Percentiles rank a stretch among this genome's conserved stretches.
Conservation (phyloP, 1,140 invertebrate genomes). For the Xylocopa sonorina region DNA sequence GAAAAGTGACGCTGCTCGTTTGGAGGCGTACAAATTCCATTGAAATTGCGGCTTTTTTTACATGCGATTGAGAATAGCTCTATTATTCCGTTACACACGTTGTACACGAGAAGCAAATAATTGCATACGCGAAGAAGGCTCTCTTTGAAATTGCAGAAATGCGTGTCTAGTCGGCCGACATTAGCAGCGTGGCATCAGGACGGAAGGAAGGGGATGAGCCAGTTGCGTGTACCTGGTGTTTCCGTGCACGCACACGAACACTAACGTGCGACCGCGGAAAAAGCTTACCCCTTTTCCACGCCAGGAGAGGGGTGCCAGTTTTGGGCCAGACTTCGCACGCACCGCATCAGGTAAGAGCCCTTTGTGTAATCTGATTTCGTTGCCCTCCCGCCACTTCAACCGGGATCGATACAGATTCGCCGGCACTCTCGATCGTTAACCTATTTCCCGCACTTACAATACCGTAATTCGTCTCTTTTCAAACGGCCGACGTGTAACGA, state of each 20-base stretch:
- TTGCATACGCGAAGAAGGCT: too few relatives aligned
- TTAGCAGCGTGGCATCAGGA: background rate
- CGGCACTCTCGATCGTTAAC: conserved; percentile 64
- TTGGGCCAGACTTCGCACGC: conserved; percentile 77
- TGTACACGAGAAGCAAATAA: too few relatives aligned
- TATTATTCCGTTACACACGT: too few relatives aligned
- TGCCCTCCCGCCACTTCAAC: conserved; percentile 60
- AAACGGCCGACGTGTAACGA: conserved; percentile 14
- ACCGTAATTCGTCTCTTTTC: conserved; percentile 42
- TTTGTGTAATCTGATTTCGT: conserved; percentile 75
- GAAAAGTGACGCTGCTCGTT: background rate
- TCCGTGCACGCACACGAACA: conserved; percentile 5
- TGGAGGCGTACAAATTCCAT: background rate
- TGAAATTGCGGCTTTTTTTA: background rate
- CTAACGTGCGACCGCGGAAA: conserved; percentile 57
- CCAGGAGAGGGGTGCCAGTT: conserved; percentile 76
- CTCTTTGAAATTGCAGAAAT: too few relatives aligned
- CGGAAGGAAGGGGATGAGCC: conserved; percentile 34
- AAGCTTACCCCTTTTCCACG: conserved; percentile 75
- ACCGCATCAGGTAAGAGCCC: conserved; percentile 76
- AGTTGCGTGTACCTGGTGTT: conserved; percentile 56
- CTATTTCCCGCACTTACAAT: conserved; percentile 51
- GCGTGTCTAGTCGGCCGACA: background rate
- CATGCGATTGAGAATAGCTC: background rate
- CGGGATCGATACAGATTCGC: conserved; percentile 64